A percentile compares a stretch with the other conserved stretches of the same genome.
Evolutionary conservation across 2,797 vertebrate genomes (phyloP).

Genomic region (Strix occidentalis): DNA sequence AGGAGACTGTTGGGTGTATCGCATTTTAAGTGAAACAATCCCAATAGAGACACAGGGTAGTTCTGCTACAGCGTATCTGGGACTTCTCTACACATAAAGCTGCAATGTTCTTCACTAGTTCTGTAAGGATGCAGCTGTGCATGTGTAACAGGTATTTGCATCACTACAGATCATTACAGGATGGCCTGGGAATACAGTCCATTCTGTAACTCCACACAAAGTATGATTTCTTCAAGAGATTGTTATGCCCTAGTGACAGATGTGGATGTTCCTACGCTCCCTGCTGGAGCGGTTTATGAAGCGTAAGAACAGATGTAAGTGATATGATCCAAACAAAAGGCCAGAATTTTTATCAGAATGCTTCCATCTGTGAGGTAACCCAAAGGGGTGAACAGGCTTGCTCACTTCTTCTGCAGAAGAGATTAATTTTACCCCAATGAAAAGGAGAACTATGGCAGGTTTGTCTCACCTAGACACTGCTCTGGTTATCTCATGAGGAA

Average conservation of each 20-base stretch:
- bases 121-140: fast-evolving
- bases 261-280: background rate
- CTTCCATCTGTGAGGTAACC: background rate
- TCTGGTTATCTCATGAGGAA: background rate
- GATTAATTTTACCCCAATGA: background rate
- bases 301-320: background rate
- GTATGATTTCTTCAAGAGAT: background rate
- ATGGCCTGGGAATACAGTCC: background rate
- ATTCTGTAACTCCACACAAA: background rate
- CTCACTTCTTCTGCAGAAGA: background rate
- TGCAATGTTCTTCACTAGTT: background rate
- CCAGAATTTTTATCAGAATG: background rate
- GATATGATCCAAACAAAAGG: background rate
- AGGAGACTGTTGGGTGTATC: background rate
- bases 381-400: fast-evolving
- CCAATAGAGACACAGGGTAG: background rate
- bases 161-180: background rate
- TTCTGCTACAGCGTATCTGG: background rate
- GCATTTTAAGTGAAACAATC: background rate
- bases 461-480: background rate
- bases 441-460: background rate
- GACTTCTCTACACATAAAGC: fast-evolving
- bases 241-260: background rate
- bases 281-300: background rate
- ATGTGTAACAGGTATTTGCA: fast-evolving